Conservation (phyloP, 2,113 vertebrate species). For the Dicentrarchus labrax region DNA sequence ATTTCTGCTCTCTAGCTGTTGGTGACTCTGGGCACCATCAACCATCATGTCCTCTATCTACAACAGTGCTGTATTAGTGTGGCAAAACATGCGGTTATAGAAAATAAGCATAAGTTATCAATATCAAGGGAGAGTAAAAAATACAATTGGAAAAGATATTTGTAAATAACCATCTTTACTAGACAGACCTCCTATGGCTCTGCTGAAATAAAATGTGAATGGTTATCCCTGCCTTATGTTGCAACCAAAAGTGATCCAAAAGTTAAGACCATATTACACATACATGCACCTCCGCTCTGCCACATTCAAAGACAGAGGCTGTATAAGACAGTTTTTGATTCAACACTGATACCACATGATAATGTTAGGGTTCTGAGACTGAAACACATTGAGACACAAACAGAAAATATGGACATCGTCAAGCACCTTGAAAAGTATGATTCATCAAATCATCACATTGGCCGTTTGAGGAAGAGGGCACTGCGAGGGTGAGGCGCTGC, state of each 20-base stretch:
- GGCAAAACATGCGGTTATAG: conserved; percentile 83
- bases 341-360: conserved; percentile 82
- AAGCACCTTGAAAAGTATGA: conserved; percentile 82
- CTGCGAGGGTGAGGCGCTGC: conserved; percentile 54
- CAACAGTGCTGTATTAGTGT: conserved; percentile 83
- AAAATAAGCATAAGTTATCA: conserved; percentile 82
- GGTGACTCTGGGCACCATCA: conserved; percentile 67
- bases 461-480: conserved; percentile 74
- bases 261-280: conserved; percentile 81
- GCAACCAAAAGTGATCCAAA: conserved; percentile 79
- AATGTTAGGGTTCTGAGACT: conserved; percentile 75
- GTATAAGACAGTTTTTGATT: conserved; percentile 77
- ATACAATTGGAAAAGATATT: conserved; percentile 81
- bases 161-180: conserved; percentile 83
- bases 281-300: conserved; percentile 83
- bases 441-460: conserved; percentile 84
- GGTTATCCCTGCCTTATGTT: conserved; percentile 80
- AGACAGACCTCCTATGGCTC: conserved; percentile 80
- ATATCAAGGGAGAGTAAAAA: conserved; percentile 82
- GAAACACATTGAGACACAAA: conserved; percentile 76
- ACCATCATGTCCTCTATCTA: conserved; percentile 78
- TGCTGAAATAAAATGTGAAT: conserved; percentile 80
- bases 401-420: conserved; percentile 73
- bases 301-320: conserved; percentile 83
- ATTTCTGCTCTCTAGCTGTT: conserved; percentile 68